These are phyloP conservation scores for Macrotus californicus DNA, from an alignment of 2,113 vertebrate species.

Conservation along the genomic window DNA sequence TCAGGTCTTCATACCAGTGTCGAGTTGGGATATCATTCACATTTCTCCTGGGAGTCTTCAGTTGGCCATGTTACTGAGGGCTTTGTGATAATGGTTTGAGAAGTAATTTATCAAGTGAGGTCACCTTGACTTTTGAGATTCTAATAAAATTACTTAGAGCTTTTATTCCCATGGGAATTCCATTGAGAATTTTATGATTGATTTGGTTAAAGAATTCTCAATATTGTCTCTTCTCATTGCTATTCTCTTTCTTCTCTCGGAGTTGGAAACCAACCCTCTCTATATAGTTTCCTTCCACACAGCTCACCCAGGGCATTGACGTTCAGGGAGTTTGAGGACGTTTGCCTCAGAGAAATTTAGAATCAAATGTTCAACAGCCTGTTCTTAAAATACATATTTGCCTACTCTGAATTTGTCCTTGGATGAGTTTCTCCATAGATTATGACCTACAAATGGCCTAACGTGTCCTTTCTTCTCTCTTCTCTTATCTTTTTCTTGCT, in stretches of 20 bases:
- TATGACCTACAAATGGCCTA: background rate
- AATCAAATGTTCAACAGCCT: background rate
- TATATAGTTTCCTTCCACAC: background rate
- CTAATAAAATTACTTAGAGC: background rate
- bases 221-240: background rate
- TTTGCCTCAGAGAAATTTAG: background rate
- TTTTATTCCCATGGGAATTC: background rate
- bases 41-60: background rate
- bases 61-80: background rate
- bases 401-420: background rate
- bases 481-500: background rate
- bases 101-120: constrained; percentile 1
- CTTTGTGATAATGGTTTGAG: background rate
- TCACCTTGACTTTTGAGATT: constrained; percentile 29
- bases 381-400: background rate
- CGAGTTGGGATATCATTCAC: background rate
- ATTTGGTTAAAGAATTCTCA: background rate
- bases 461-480: background rate
- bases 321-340: background rate
- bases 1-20: background rate
- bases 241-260: background rate
- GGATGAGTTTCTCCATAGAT: background rate
- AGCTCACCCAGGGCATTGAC: too few species aligned
- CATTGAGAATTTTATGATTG: background rate
- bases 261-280: background rate